phyloP scores from a whole-genome alignment of 2,113 vertebrate species.

The Apeltes quadracus region DNA sequence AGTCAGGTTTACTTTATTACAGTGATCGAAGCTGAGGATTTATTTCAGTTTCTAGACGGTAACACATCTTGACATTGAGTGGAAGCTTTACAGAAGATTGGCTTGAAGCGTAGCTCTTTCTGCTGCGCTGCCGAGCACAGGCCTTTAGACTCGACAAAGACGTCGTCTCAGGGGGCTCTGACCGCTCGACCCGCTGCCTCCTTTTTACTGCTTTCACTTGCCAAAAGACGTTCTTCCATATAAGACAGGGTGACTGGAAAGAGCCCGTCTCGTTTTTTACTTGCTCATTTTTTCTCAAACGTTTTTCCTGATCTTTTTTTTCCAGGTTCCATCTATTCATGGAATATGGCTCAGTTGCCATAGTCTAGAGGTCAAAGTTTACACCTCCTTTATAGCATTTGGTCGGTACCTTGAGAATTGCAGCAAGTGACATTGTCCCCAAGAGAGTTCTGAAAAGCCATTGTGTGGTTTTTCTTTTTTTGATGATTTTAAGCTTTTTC shows the following conservation, averaged over 20 bases:
- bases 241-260: background rate
- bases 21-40: background rate
- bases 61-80: background rate
- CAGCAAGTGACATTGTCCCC: background rate
- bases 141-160: background rate
- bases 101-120: background rate
- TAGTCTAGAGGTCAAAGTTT: conserved; percentile 40
- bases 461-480: background rate
- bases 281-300: background rate
- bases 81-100: background rate
- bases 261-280: background rate
- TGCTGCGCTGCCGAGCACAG: background rate
- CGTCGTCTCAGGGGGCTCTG: background rate
- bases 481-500: background rate
- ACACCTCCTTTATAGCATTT: background rate
- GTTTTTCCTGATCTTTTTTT: background rate
- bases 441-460: background rate
- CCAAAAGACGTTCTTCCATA: conserved; percentile 1
- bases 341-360: conserved; percentile 20
- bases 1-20: conserved; percentile 2
- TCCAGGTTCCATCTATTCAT: conserved; percentile 26
- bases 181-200: background rate
- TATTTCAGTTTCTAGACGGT: background rate
- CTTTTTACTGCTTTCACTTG: background rate
- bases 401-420: background rate